Conservation (phyloP, 1,140 invertebrate species). For the Drosophila baimaii region DNA sequence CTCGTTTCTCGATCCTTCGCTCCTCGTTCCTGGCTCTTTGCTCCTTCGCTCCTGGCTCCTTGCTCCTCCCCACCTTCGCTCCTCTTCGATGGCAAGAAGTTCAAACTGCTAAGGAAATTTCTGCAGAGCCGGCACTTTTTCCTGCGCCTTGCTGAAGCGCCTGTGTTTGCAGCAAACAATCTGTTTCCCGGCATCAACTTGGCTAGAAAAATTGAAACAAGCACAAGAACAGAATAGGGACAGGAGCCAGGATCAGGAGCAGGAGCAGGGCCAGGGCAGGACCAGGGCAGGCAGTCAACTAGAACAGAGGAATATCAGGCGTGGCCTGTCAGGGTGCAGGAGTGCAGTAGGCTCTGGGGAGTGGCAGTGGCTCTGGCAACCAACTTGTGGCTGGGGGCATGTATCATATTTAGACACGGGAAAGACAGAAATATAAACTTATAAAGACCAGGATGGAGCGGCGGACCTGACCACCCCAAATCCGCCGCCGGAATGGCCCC, state of each 20-base stretch:
- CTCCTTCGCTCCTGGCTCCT: no score
- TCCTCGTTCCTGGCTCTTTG: no score
- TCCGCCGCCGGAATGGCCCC: neutral
- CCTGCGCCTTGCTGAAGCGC: constrained; percentile 13
- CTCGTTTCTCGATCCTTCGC: no score
- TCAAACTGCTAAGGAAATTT: constrained; percentile 75
- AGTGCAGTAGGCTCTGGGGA: constrained; percentile 35
- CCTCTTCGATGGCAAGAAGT: constrained; percentile 45
- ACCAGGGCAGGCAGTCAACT: constrained; percentile 60
- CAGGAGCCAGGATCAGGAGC: no score
- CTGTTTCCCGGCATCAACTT: constrained; percentile 73
- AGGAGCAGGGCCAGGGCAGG: constrained; percentile 3
- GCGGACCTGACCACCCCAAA: constrained; percentile 2
- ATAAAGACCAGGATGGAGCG: constrained; percentile 55
- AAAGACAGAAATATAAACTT: constrained; percentile 80
- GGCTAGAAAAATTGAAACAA: constrained; percentile 73
- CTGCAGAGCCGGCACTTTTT: constrained; percentile 69
- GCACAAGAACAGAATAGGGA: no score
- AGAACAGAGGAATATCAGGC: constrained; percentile 58
- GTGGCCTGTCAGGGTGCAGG: constrained; percentile 19
- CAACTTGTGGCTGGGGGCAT: constrained; percentile 51
- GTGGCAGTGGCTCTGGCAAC: constrained; percentile 7
- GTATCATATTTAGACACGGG: constrained; percentile 77
- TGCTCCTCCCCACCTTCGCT: neutral
- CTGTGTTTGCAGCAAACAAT: constrained; percentile 73